Evolutionary conservation across 2,113 vertebrate genomes (phyloP), one percentile per base, ranked within the genome.

Genomic region (Corythaixoides concolor): DNA sequence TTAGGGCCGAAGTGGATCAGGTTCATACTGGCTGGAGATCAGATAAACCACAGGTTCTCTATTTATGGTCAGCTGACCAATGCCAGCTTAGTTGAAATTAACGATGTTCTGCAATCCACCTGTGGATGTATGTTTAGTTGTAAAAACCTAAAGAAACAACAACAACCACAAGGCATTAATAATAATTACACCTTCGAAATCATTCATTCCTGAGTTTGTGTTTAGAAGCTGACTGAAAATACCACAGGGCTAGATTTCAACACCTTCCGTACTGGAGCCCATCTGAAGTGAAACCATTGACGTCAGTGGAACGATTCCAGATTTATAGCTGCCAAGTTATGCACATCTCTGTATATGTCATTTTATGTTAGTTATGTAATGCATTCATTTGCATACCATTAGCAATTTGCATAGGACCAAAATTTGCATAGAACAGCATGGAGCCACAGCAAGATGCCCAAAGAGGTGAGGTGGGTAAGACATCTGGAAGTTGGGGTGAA

Each of bases 291-390:
- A 95, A 95, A 85, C 39, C 80, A 75, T 5, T 96, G 96, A 97
- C 94, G 96, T 97, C 95, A 97, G 85, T 97, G 96, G 94, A 96
- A 96, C 0, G 1, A 60, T 96, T 95, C 95, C 95, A 97, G 95
- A 95, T 96, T 89, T 96, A 88, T 93, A 96, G 82, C 93, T 96
- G 95, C 95, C 95, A 97, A 97, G 85, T 96, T 96, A 96, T 96
- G 91, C 91, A 94, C 91, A 94, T 95, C 88, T 88, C 94, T 5
- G 8, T 93, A 94, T 96, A 94, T 96, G 93, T 96, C 88, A 90
- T 67, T 93, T 88, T 73, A 88, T 97, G 89, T 59, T 94, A 62
- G 93, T 93, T 96, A 96, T 91, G 95, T 90, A 94, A 96, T 95
- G 93, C 53, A 83, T 17, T 69, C 33, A 94, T 96, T 97, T 97